A percentile compares a stretch with the other conserved stretches of the same genome.
Conservation (phyloP, 2,113 vertebrate genomes). For the Myotis brandtii region DNA sequence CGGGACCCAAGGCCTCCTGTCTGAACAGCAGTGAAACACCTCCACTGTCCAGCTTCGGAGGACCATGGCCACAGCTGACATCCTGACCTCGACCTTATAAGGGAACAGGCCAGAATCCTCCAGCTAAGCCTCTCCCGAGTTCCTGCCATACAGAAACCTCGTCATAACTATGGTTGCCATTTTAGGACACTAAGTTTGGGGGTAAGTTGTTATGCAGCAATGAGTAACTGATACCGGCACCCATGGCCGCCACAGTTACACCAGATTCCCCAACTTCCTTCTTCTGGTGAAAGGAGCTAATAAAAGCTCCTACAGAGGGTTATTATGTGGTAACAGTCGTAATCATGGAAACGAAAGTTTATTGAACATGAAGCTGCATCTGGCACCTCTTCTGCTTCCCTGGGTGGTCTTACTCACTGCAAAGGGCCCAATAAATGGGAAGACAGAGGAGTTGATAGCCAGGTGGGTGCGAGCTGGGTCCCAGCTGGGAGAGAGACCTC, state of each 20-base stretch:
- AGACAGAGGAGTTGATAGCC: not conserved
- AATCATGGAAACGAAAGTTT: not conserved
- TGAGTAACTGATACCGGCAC: not conserved
- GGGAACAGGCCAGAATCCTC: not conserved
- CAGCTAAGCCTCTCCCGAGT: not conserved
- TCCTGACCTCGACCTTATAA: not conserved
- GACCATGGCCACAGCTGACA: not conserved
- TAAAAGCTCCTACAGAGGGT: not conserved
- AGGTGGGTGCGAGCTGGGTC: accelerated
- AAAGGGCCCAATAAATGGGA: too few relatives aligned
- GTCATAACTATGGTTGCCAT: not conserved
- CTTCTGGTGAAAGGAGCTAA: not conserved
- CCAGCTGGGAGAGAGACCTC: not conserved
- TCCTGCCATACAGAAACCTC: not conserved
- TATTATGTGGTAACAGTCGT: not conserved
- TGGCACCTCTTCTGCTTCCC: not conserved
- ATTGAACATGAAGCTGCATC: not conserved
- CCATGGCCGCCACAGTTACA: not conserved
- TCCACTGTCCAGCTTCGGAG: not conserved
- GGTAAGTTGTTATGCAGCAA: not conserved
- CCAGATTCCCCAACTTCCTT: not conserved
- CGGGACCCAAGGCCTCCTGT: not conserved
- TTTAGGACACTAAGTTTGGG: not conserved
- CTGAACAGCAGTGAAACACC: not conserved
- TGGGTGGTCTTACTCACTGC: not conserved